These are phyloP conservation scores for Anoplolepis gracilipes DNA, from an alignment of 1,140 invertebrate species.

Conservation along the genomic window DNA sequence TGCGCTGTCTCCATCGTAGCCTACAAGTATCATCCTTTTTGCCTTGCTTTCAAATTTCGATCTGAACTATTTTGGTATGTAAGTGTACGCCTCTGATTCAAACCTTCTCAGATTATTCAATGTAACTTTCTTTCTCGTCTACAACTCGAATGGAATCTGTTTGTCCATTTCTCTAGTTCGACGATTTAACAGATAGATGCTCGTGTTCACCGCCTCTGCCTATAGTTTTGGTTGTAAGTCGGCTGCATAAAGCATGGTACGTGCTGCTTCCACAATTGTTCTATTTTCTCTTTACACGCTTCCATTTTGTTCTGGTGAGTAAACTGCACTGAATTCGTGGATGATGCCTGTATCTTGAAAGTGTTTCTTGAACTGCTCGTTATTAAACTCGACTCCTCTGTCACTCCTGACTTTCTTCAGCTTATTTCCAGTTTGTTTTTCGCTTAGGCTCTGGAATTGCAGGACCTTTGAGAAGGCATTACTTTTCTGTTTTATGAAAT, in stretches of 20 bases:
- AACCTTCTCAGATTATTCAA: slow-evolving; percentile 17
- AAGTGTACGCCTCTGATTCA: not conserved
- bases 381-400: not conserved
- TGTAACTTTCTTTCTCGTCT: not conserved
- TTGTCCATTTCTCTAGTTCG: not conserved
- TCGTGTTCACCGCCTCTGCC: slow-evolving; percentile 49
- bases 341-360: not conserved
- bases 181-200: slow-evolving; percentile 39
- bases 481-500: slow-evolving; percentile 11
- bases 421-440: slow-evolving; percentile 25
- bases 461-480: not conserved
- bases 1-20: slow-evolving; percentile 1
- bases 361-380: not conserved
- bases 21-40: slow-evolving; percentile 22
- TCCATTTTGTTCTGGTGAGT: slow-evolving; percentile 81
- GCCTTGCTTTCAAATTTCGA: slow-evolving; percentile 27
- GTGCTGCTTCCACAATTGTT: slow-evolving; percentile 52
- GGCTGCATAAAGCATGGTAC: slow-evolving; percentile 49
- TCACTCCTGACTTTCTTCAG: slow-evolving; percentile 14
- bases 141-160: not conserved
- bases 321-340: slow-evolving; percentile 55
- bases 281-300: slow-evolving; percentile 80
- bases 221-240: slow-evolving; percentile 53
- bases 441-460: not conserved
- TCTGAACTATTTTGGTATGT: not conserved